Evolutionary conservation across 2,797 vertebrate species (phyloP).

Genomic region (Cichlasoma orientale): DNA sequence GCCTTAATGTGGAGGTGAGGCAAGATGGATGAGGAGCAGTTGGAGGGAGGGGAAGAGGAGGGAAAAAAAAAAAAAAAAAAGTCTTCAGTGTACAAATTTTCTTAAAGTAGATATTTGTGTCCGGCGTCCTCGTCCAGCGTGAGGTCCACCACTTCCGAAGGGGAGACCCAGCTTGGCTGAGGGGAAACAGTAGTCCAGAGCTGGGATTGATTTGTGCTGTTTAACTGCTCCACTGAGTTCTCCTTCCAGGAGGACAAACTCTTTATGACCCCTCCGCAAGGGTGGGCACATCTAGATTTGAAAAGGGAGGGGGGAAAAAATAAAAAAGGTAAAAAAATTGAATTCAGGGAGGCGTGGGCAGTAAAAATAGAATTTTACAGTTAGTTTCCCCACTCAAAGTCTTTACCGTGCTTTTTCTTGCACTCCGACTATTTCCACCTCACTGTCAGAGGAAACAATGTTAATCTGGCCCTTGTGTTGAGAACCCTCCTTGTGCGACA

Average conservation of each 20-base stretch:
- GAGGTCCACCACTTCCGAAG: slow-evolving; percentile 95
- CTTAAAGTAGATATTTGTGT: slow-evolving; percentile 95
- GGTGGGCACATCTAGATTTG: slow-evolving; percentile 86
- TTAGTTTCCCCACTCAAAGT: background rate
- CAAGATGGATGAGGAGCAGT: slow-evolving; percentile 66
- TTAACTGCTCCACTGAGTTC: slow-evolving; percentile 80
- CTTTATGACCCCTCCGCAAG: slow-evolving; percentile 96
- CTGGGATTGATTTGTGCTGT: slow-evolving; percentile 83
- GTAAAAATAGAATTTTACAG: background rate
- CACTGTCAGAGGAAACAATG: slow-evolving; percentile 92
- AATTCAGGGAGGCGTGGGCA: background rate
- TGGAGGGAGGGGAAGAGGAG: slow-evolving; percentile 49
- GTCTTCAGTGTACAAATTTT: slow-evolving; percentile 70
- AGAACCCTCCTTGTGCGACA: slow-evolving; percentile 81
- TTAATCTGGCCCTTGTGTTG: slow-evolving; percentile 90
- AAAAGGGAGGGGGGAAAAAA: background rate
- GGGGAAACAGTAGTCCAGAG: slow-evolving; percentile 91
- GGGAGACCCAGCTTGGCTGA: slow-evolving; percentile 91
- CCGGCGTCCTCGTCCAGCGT: slow-evolving; percentile 94
- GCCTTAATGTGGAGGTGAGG: slow-evolving; percentile 58
- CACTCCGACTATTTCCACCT: slow-evolving; percentile 97
- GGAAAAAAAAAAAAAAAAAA: slow-evolving; percentile 42
- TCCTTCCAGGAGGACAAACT: slow-evolving; percentile 94
- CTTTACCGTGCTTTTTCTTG: slow-evolving; percentile 93
- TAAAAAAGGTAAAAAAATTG: slow-evolving; percentile 1